A percentile compares a stretch with the other conserved stretches of the same genome.
Evolutionary conservation across 2,797 vertebrate genomes (phyloP).

Genomic region (Varecia variegata): DNA sequence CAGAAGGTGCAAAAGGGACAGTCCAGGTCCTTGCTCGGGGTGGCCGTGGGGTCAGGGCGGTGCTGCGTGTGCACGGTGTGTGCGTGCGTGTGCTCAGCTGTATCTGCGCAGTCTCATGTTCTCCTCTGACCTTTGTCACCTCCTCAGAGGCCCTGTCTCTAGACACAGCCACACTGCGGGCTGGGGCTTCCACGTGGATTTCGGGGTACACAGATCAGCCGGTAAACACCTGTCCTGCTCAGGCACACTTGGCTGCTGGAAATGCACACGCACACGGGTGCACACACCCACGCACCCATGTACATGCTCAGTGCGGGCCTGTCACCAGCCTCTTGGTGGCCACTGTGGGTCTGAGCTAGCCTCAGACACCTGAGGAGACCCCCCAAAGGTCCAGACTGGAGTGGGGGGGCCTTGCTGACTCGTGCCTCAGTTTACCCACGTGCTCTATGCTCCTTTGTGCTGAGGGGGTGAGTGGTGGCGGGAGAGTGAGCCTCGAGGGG

Average conservation of each 20-base stretch:
- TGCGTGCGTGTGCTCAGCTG: not conserved
- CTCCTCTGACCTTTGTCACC: no score
- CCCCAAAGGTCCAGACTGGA: not conserved
- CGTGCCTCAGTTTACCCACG: rapidly evolving
- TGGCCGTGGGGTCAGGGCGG: no score
- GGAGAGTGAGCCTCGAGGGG: not conserved
- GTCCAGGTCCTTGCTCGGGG: not conserved
- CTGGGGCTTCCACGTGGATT: not conserved
- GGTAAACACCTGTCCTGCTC: not conserved
- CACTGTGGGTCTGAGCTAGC: not conserved
- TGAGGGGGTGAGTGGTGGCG: not conserved
- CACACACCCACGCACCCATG: no score
- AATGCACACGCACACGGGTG: not conserved
- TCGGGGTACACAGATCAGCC: not conserved
- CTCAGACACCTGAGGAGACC: not conserved
- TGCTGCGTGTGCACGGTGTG: not conserved
- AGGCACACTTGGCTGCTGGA: not conserved
- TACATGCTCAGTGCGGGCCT: no score
- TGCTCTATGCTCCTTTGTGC: not conserved
- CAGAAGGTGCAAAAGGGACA: not conserved
- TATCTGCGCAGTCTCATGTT: no score
- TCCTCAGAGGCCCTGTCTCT: not conserved
- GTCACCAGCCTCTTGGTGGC: not conserved
- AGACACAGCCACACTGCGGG: not conserved
- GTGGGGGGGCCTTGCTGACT: not conserved